phyloP scores from a whole-genome alignment of 2,888 invertebrate genomes.

The Phyllotreta striolata region DNA sequence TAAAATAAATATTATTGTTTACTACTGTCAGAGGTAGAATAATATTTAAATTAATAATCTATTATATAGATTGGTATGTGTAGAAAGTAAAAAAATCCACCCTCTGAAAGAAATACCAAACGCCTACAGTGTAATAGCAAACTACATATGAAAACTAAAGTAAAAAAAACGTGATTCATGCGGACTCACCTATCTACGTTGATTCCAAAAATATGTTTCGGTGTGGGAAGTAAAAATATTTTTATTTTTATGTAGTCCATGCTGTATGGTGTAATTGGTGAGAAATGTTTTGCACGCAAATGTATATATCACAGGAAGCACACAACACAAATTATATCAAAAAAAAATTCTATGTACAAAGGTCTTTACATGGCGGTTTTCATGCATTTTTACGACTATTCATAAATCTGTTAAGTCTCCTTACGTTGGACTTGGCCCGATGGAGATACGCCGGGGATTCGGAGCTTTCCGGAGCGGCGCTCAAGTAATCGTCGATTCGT shows the following conservation, averaged over 20 bases:
- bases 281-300: conserved; percentile 18
- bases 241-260: conserved; percentile 31
- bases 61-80: too few relatives aligned
- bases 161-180: conserved; percentile 31
- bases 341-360: conserved; percentile 27
- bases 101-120: too few relatives aligned
- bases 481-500: conserved; percentile 53
- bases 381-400: conserved; percentile 52
- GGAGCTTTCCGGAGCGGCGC: conserved; percentile 48
- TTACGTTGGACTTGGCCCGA: conserved; percentile 52
- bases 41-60: too few relatives aligned
- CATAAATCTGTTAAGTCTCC: conserved; percentile 51
- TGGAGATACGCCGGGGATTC: conserved; percentile 46
- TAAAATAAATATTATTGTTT: too few relatives aligned
- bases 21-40: too few relatives aligned
- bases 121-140: too few relatives aligned
- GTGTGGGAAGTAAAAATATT: conserved; percentile 40
- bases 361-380: conserved; percentile 34
- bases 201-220: conserved; percentile 45
- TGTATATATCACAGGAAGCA: conserved; percentile 19
- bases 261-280: conserved; percentile 20
- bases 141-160: too few relatives aligned
- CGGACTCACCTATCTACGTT: conserved; percentile 43
- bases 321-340: conserved; percentile 18
- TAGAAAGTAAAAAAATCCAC: not conserved